A percentile compares a stretch with the other conserved stretches of the same genome.
Evolutionary conservation across 2,888 invertebrate species (phyloP).

Genomic region (Automeris io): DNA sequence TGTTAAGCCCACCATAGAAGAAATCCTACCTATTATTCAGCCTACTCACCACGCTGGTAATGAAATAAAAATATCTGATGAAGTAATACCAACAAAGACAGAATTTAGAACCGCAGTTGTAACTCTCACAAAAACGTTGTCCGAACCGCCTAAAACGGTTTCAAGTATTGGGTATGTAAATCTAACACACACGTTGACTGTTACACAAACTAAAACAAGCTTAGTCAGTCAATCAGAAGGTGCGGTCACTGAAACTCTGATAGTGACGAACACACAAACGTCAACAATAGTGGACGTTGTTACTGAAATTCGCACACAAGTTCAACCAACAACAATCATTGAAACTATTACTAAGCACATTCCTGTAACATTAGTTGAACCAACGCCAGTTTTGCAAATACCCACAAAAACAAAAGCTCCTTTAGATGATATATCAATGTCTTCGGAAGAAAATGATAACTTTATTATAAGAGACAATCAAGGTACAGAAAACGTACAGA

Average conservation of each 20-base stretch:
- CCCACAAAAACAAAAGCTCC: constrained; percentile 49
- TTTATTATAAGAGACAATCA: constrained; percentile 57
- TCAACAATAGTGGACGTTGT: constrained; percentile 88
- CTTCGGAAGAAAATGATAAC: constrained; percentile 69
- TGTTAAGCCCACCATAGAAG: constrained; percentile 35
- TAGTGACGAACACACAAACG: constrained; percentile 87
- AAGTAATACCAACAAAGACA: constrained; percentile 60
- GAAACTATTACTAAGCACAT: constrained; percentile 83
- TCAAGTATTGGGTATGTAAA: constrained; percentile 82
- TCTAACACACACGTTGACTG: constrained; percentile 87
- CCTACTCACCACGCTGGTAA: constrained; percentile 74
- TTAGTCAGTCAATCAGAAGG: constrained; percentile 82
- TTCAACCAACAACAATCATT: constrained; percentile 83
- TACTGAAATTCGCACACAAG: constrained; percentile 82
- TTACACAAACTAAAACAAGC: constrained; percentile 88
- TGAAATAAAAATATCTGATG: constrained; percentile 76
- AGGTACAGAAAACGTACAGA: constrained; percentile 62
- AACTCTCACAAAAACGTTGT: constrained; percentile 63
- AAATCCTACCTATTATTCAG: constrained; percentile 29
- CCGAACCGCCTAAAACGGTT: constrained; percentile 59
- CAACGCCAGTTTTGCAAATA: constrained; percentile 50
- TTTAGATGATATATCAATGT: constrained; percentile 67
- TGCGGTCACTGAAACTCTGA: constrained; percentile 84
- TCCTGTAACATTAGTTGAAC: constrained; percentile 56
- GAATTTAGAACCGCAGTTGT: constrained; percentile 67